Evolutionary conservation across 1,140 invertebrate species (phyloP).

Genomic region (Drosophila paulistorum): DNA sequence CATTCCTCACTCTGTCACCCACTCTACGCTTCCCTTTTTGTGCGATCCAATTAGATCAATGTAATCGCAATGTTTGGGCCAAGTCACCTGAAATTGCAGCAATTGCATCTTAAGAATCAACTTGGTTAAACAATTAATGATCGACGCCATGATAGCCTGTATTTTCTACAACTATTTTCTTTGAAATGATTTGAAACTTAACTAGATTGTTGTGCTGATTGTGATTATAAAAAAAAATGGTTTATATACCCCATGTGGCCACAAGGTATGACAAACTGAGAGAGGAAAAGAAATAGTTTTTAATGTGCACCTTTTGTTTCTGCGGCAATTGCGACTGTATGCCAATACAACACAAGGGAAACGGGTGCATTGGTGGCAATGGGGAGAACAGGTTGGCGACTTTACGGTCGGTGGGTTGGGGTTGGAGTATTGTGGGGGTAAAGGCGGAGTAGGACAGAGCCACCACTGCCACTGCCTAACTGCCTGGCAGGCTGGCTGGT

Average conservation of each 20-base stretch:
- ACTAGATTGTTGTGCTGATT: too few relatives aligned
- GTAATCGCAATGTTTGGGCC: constrained; percentile 60
- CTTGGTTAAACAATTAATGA: too few relatives aligned
- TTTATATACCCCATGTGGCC: too few relatives aligned
- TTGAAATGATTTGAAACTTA: too few relatives aligned
- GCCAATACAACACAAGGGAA: too few relatives aligned
- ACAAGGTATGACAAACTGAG: neutral
- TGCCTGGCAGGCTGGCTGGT: neutral
- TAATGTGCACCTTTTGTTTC: constrained; percentile 80
- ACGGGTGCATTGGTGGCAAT: neutral
- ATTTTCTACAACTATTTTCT: neutral
- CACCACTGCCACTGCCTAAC: constrained; percentile 29
- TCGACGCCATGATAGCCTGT: neutral
- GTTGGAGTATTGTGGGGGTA: neutral
- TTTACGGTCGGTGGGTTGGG: neutral
- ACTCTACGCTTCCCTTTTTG: neutral
- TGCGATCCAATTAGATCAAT: constrained; percentile 44
- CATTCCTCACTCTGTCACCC: neutral
- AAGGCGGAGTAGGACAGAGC: constrained; percentile 12
- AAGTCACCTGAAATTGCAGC: constrained; percentile 1
- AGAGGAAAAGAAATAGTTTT: constrained; percentile 48
- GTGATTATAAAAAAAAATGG: too few relatives aligned
- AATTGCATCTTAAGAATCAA: neutral
- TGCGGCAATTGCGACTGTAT: constrained; percentile 70
- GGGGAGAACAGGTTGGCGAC: neutral